A percentile compares a stretch with the other conserved stretches of the same genome.
Conservation (phyloP, 2,888 invertebrate genomes). For the Steromphala cineraria region DNA sequence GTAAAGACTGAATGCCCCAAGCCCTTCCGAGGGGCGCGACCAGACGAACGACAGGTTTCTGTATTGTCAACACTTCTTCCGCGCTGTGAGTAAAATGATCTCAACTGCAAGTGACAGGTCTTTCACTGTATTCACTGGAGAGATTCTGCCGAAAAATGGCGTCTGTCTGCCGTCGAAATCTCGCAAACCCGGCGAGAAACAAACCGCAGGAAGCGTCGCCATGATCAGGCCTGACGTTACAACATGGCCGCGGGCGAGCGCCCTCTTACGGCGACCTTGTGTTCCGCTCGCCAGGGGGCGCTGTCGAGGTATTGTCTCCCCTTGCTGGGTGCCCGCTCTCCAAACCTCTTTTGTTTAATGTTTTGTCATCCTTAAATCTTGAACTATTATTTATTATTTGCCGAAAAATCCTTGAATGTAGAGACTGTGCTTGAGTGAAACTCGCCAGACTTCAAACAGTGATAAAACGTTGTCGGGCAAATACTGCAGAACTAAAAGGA, state of each 20-base stretch:
- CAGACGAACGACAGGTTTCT: neutral
- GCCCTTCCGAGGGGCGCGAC: too few relatives aligned
- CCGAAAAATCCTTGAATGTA: neutral
- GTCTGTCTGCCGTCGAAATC: neutral
- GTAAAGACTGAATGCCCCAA: too few relatives aligned
- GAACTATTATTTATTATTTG: neutral
- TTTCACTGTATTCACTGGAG: neutral
- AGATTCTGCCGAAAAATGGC: neutral
- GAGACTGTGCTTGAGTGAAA: neutral
- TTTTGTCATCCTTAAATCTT: conserved; percentile 3
- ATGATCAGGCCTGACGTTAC: neutral
- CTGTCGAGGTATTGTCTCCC: neutral
- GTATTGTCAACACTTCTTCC: neutral
- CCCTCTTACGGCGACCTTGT: neutral
- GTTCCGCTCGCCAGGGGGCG: neutral
- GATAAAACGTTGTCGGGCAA: neutral
- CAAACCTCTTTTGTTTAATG: neutral
- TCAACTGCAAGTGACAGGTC: neutral
- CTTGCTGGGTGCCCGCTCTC: neutral
- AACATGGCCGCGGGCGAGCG: conserved; percentile 1
- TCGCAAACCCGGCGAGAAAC: neutral
- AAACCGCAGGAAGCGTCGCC: conserved; percentile 6
- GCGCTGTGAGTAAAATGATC: neutral
- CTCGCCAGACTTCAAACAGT: neutral
- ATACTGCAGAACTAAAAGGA: neutral